These are phyloP conservation scores for Diadophis punctatus DNA, from an alignment of 2,113 vertebrate species.

Conservation along the genomic window DNA sequence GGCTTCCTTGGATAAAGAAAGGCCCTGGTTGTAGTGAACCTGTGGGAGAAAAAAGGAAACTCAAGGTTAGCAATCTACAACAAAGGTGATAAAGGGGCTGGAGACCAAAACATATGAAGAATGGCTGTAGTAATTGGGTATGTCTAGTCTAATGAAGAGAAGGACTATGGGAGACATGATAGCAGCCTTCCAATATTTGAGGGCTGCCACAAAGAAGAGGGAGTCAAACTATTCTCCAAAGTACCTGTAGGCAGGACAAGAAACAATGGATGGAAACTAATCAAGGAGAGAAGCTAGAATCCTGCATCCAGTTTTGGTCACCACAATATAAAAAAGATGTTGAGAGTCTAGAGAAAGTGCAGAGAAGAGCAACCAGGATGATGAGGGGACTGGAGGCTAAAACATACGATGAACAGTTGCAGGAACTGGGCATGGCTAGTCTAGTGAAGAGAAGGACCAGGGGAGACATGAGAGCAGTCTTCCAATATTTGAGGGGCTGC, in stretches of 20 bases:
- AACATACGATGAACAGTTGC: background rate
- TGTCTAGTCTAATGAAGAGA: background rate
- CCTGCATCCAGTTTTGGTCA: too few relatives aligned
- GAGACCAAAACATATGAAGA: background rate
- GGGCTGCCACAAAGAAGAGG: too few relatives aligned
- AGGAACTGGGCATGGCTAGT: background rate
- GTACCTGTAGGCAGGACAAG: too few relatives aligned
- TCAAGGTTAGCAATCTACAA: too few relatives aligned
- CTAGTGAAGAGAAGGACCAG: background rate
- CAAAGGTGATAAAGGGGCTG: background rate
- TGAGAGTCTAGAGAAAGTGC: too few relatives aligned
- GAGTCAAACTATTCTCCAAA: too few relatives aligned
- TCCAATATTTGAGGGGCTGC: background rate
- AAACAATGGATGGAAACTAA: too few relatives aligned
- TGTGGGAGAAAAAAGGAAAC: slow-evolving; percentile 39
- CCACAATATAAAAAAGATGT: too few relatives aligned
- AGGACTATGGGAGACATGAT: too few relatives aligned
- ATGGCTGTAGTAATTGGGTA: background rate
- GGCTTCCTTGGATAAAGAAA: slow-evolving; percentile 74
- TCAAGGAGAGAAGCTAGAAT: too few relatives aligned
- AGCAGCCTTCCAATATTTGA: too few relatives aligned
- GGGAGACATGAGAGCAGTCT: too few relatives aligned
- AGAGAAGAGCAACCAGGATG: background rate
- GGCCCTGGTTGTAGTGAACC: slow-evolving; percentile 74
- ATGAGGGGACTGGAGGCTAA: background rate